Evolutionary conservation across 2,797 vertebrate genomes (phyloP), one percentile per base, ranked within the genome.

Genomic region (Acomys russatus): DNA sequence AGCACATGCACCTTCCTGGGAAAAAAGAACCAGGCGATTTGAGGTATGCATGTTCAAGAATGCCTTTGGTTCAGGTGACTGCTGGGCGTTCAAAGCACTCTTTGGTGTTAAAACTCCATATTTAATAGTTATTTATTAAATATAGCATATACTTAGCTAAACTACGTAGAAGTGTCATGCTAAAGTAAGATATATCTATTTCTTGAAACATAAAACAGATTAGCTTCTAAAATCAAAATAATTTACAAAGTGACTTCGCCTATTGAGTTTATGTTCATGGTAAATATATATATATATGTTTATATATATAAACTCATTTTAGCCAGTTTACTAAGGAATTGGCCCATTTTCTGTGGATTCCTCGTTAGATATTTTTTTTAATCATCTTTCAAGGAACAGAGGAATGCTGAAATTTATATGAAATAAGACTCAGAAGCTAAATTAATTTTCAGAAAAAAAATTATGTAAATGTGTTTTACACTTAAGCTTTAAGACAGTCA

Each of bases 11-110:
- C 66, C 80, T 94, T 92, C 96, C 84, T 94, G 97, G 91, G 92
- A 94, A 91, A 51, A 85, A 38, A 17, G 82, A 93, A 23, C 84
- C 97, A 44, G 91, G 87, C 54, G 78, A 89, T 88, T 95, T 97
- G 95, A 98, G 98, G 98, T 99, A 99, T 95, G 98, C 54, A 82
- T 97, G 15, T 97, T 0, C 33, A 93, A 77, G 86, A 97, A 84
- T 91, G 70, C 51, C 87, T 96, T 97, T 91, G 91, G 22, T 90
- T 66, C 56, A 88, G 9, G 78, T 87, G 76, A 54, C 93, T 96
- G 5, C 92, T 94, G 83, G n/a, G 79, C 51, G 94, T 94, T 91
- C 51, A 95, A 85, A 87, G 28, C 30, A 61, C 22, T 79, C 59
- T 88, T 30, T 94, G 23, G 17, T 35, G 78, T 74, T 90, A 54